Evolutionary conservation across 2,888 invertebrate species (phyloP), one percentile per base, ranked within the genome.

Genomic region (Eupeodes latifasciatus): DNA sequence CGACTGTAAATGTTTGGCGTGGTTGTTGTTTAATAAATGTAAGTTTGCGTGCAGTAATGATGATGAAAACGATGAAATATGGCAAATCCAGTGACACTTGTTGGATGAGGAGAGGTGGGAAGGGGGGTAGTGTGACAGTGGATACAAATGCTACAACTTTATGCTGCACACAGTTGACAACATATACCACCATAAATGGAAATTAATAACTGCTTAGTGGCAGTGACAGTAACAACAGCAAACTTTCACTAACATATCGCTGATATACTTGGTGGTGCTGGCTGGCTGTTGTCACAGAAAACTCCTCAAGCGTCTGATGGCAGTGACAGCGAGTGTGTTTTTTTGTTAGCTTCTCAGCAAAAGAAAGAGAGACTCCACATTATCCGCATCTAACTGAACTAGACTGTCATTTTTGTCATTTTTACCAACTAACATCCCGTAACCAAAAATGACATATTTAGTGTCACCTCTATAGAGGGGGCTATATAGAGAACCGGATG

Each of bases 201-300:
- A 84, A 85, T 81, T 81, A 85, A 88, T 88, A 88, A 88, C 88
- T 88, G 88, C 88, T 74, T 53, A 61, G 49, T 57, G 53, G 66
- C 76, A 77, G 44, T 44, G 53, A 72, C 72, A 40, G 57, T 55
- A 74, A 14, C 27, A 49, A 40, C n/a, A 51, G 53, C 76, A 61
- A 75, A 88, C 88, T 88, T 88, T 88, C 88, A 88, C 88, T 88
- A 71, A 62, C 67, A 53, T 27, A 27, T 74, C 59, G 81, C 71
- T 57, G 14, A 27, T 3, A 27, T 3, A 27, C 36, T 12, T 1
- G 3, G 12, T n/a, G 61, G 11, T 34, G 74, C 14, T 69, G 27
- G 74, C 14, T 69, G 27, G 27, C 27, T 77, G 75, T 44, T 85
- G 78, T 81, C 85, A 75, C 62, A 82, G 62, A 79, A 72, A 82